A percentile compares a stretch with the other conserved stretches of the same genome.
Conservation (phyloP, 2,113 vertebrate genomes). For the Catharus fuscescens region DNA sequence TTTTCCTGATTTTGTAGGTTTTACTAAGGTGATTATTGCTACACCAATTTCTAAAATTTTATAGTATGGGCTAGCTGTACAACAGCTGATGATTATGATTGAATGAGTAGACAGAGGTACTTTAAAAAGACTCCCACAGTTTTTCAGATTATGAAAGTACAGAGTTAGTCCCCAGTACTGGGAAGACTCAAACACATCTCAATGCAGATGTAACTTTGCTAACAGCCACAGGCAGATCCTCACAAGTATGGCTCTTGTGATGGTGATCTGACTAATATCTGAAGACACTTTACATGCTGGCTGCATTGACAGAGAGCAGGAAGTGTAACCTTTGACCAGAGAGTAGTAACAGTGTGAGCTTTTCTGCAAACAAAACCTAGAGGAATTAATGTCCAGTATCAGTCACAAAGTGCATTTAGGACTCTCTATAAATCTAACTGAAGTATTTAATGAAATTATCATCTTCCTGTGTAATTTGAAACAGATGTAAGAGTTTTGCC, state of each 20-base stretch:
- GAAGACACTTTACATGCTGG: slow-evolving; percentile 64
- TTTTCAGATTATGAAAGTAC: not conserved
- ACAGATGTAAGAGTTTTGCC: slow-evolving; percentile 29
- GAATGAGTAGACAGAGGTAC: not conserved
- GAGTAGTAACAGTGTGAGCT: slow-evolving; percentile 65
- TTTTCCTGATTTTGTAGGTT: not conserved
- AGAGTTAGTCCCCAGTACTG: rapidly evolving
- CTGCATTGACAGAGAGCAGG: slow-evolving; percentile 72
- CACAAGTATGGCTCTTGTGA: slow-evolving; percentile 9
- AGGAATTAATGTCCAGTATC: slow-evolving; percentile 68
- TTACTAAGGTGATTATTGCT: not conserved
- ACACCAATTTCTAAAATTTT: not conserved
- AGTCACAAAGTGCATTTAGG: slow-evolving; percentile 70
- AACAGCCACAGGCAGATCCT: slow-evolving; percentile 27
- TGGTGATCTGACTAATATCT: slow-evolving; percentile 69
- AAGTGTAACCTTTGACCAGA: slow-evolving; percentile 77
- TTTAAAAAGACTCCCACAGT: not conserved
- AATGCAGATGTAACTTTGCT: slow-evolving; percentile 21
- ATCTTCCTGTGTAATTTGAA: slow-evolving; percentile 74
- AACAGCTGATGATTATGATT: not conserved
- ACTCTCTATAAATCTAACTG: slow-evolving; percentile 72
- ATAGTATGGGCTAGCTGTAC: not conserved
- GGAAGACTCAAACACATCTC: not conserved
- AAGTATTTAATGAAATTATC: slow-evolving; percentile 73
- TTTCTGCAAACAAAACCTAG: slow-evolving; percentile 65